phyloP scores from a whole-genome alignment of 2,888 invertebrate species.

The Conchocele bisecta region DNA sequence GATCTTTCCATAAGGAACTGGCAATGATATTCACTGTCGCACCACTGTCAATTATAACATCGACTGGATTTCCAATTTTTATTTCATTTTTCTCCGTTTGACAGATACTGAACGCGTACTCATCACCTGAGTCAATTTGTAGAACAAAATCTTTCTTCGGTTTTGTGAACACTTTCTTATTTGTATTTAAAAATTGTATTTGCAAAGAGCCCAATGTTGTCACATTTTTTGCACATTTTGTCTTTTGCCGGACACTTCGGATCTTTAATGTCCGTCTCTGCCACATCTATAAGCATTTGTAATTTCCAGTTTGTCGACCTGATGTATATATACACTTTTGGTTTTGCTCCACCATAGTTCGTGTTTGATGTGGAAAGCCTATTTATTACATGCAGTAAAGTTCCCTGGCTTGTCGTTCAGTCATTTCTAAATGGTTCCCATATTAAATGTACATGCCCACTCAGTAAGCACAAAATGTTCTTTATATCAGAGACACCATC shows the following conservation, averaged over 20 bases:
- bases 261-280: too few species aligned
- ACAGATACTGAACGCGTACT: neutral
- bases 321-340: too few species aligned
- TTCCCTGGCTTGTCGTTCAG: too few species aligned
- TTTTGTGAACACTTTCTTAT: neutral
- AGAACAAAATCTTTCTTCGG: neutral
- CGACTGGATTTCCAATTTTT: neutral
- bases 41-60: slow-evolving; percentile 37
- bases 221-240: slow-evolving; percentile 27
- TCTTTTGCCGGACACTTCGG: slow-evolving; percentile 29
- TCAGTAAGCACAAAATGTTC: too few species aligned
- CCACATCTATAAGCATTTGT: too few species aligned
- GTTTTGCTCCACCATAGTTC: too few species aligned
- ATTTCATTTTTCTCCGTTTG: neutral
- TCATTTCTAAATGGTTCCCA: too few species aligned
- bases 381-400: too few species aligned
- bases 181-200: neutral
- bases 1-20: slow-evolving; percentile 19
- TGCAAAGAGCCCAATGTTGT: slow-evolving; percentile 19
- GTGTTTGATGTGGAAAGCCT: too few species aligned
- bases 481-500: too few species aligned
- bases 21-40: slow-evolving; percentile 33
- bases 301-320: too few species aligned
- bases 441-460: too few species aligned
- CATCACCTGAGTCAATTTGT: neutral